Conservation (phyloP, 2,888 invertebrate species). For the Pachliopta kotzebuea region DNA sequence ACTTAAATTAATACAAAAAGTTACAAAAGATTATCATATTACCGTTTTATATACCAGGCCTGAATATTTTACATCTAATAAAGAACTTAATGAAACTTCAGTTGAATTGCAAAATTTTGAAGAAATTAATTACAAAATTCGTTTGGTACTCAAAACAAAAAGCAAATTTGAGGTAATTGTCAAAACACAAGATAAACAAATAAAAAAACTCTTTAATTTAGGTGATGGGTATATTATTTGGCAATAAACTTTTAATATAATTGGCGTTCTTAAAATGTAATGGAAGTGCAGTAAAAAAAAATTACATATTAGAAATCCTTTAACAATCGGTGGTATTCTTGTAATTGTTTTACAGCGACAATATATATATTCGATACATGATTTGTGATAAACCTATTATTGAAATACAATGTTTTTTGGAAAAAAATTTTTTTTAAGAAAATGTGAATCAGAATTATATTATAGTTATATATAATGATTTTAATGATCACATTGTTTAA, state of each 20-base stretch:
- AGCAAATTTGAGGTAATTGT: constrained; percentile 39
- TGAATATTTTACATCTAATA: constrained; percentile 69
- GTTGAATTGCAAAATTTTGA: constrained; percentile 44
- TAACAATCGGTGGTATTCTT: background rate
- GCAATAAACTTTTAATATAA: constrained; percentile 13
- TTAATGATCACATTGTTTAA: background rate
- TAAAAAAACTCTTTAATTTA: constrained; percentile 40
- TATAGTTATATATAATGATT: too few relatives aligned
- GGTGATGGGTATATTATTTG: constrained; percentile 36
- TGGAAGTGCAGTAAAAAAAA: constrained; percentile 25
- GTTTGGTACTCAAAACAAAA: constrained; percentile 39
- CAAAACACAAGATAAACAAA: constrained; percentile 37
- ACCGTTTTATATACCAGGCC: constrained; percentile 77
- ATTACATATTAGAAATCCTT: background rate
- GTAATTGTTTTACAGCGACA: background rate
- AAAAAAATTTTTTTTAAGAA: too few relatives aligned
- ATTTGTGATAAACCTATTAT: background rate
- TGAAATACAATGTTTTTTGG: background rate
- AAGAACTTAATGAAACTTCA: constrained; percentile 47
- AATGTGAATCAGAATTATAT: background rate
- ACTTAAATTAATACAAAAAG: constrained; percentile 61
- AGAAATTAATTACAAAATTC: constrained; percentile 61
- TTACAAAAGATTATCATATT: constrained; percentile 71
- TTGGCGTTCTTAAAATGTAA: constrained; percentile 10
- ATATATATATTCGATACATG: background rate